phyloP scores from a whole-genome alignment of 2,113 vertebrate species.

The Lepidothrix coronata region DNA sequence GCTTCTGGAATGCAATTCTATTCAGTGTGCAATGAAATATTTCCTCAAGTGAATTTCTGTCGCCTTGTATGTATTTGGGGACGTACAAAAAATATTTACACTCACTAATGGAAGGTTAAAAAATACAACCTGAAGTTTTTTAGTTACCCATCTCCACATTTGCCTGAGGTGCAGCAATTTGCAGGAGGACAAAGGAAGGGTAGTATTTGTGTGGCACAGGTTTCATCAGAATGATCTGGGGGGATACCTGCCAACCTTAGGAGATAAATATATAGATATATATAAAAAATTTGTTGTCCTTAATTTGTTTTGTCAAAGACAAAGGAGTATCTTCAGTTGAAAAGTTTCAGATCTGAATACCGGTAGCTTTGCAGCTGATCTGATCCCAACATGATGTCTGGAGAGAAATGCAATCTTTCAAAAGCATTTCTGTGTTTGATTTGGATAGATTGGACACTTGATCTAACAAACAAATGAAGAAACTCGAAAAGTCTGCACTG shows the following conservation, averaged over 20 bases:
- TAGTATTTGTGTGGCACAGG: background rate
- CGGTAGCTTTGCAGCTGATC: background rate
- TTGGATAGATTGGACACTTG: background rate
- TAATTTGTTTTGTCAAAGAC: background rate
- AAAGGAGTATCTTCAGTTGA: accelerated
- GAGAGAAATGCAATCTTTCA: background rate
- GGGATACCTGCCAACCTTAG: background rate
- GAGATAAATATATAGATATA: background rate
- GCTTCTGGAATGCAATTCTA: background rate
- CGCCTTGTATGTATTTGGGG: background rate
- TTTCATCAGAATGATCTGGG: background rate
- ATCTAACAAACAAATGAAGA: background rate
- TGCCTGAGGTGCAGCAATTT: background rate
- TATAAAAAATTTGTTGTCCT: background rate
- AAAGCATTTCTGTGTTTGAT: background rate
- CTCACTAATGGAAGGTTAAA: background rate
- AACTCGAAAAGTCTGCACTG: background rate
- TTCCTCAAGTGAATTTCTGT: background rate
- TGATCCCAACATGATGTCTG: background rate
- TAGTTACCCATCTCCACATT: background rate
- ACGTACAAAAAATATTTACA: background rate
- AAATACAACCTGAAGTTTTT: background rate
- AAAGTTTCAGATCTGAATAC: background rate
- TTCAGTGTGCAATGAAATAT: background rate
- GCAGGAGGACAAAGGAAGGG: background rate